phyloP scores from a whole-genome alignment of 2,888 invertebrate genomes.

The Dryadula phaetusa region DNA sequence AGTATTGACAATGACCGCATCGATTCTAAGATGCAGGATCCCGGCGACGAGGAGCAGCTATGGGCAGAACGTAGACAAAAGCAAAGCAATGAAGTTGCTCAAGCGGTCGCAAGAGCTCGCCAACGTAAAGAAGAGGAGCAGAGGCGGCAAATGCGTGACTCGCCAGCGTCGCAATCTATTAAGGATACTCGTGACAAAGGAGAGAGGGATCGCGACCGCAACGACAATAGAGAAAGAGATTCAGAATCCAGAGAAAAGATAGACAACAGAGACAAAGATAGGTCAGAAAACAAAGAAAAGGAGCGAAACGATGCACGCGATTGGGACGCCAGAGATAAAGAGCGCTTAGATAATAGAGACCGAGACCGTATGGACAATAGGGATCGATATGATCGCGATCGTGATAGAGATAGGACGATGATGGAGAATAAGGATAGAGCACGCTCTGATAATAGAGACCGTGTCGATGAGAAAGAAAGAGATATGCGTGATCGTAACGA shows the following conservation, averaged over 20 bases:
- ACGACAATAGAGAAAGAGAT: constrained; percentile 61
- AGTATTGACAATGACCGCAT: constrained; percentile 69
- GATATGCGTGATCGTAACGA: constrained; percentile 56
- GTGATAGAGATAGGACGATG: constrained; percentile 51
- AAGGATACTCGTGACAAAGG: constrained; percentile 62
- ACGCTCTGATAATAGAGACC: constrained; percentile 55
- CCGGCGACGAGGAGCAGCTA: constrained; percentile 80
- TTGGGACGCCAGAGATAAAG: constrained; percentile 60
- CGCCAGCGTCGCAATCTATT: constrained; percentile 56
- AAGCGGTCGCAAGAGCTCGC: constrained; percentile 92
- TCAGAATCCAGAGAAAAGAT: constrained; percentile 54
- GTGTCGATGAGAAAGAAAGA: constrained; percentile 56
- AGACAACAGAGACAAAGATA: constrained; percentile 68
- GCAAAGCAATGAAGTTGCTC: constrained; percentile 88
- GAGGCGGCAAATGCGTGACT: constrained; percentile 84
- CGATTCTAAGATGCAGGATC: constrained; percentile 69
- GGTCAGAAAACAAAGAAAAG: constrained; percentile 54
- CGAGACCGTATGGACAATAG: constrained; percentile 53
- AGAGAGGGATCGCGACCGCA: constrained; percentile 54
- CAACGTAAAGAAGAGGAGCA: constrained; percentile 95
- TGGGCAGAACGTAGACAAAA: constrained; percentile 89
- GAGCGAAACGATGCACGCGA: constrained; percentile 51
- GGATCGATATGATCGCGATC: constrained; percentile 53
- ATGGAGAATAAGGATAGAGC: constrained; percentile 53
- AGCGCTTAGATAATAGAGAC: constrained; percentile 58